These are phyloP conservation scores for Fabriciana adippe DNA, from an alignment of 2,888 invertebrate genomes.

Conservation along the genomic window DNA sequence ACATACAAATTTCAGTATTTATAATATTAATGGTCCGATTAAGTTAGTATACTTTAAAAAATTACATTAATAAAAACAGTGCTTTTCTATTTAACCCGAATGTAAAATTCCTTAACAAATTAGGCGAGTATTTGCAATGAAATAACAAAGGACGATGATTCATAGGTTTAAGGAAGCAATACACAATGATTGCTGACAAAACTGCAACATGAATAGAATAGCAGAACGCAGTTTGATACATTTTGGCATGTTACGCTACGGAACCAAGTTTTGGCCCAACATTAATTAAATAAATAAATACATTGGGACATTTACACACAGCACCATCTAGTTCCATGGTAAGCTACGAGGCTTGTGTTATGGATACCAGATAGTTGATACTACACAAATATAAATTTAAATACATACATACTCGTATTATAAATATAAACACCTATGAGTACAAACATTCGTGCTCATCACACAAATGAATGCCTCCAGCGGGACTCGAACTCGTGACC, in stretches of 20 bases:
- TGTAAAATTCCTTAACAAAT: background rate
- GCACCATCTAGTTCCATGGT: too few relatives aligned
- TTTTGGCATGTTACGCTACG: background rate
- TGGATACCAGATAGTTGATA: too few relatives aligned
- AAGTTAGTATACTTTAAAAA: background rate
- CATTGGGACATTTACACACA: too few relatives aligned
- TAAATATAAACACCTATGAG: too few relatives aligned
- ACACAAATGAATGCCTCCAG: too few relatives aligned
- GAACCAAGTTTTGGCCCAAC: background rate
- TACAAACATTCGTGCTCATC: too few relatives aligned
- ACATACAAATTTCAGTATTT: too few relatives aligned
- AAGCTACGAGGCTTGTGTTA: too few relatives aligned
- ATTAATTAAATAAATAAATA: background rate
- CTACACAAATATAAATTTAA: too few relatives aligned
- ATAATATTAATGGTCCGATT: too few relatives aligned
- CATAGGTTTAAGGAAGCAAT: constrained; percentile 10
- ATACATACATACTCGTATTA: too few relatives aligned
- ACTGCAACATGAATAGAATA: constrained; percentile 4
- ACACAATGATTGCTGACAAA: constrained; percentile 7
- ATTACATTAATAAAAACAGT: background rate
- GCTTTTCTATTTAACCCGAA: background rate
- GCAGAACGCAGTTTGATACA: background rate
- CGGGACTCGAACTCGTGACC: too few relatives aligned
- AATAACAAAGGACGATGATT: constrained; percentile 10
- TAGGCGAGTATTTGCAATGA: background rate